Base-by-base conservation (phyloP, 2,113 vertebrate genomes). In the Gadus macrocephalus region DNA sequence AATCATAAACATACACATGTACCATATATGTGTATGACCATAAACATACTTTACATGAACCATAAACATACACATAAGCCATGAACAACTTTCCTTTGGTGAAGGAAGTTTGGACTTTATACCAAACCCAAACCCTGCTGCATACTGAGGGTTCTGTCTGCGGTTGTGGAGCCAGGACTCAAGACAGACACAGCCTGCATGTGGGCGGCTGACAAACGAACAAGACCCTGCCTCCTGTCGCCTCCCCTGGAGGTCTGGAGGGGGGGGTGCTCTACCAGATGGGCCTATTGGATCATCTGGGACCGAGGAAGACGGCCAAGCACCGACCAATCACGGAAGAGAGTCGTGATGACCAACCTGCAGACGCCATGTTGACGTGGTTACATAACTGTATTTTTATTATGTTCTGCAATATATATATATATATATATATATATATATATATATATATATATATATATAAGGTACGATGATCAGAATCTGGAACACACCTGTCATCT, bases 181-280 rank as follows among this genome's bases (percentile, higher is more conserved):
- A 12, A 55, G 15, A 53, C 56, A n/a, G 17, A 35, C 31, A 67
- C 66, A 77, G 66, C 89, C 91, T 83, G 86, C 90, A 87, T 89
- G 89, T 91, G 76, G 72, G 76, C 67, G 64, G 19, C 67, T 14
- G 4, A 38, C 67, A 68, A 16, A n/a, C 6, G 31, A 35, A 35
- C 6, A 35, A 35, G 4, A 35, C 31, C 22, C 17, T 8, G 11
- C 31, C 28, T 22, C 53, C 55, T 67, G 66, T 49, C 8, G 66
- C 56, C 56, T 6, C 25, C 56, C 56, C 25, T 16, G 58, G 55
- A 17, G 20, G 58, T 42, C 58, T 31, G 67, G n/a, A 5, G 16
- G 16, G 53, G 66, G 20, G 58, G 58, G 67, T 31, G 25, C 17
- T 28, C 4, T 15, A 17, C 67, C 67, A 69, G 67, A 69, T 69